These are phyloP conservation scores for Tetraneura akinire DNA, from an alignment of 1,140 invertebrate genomes.

Conservation along the genomic window DNA sequence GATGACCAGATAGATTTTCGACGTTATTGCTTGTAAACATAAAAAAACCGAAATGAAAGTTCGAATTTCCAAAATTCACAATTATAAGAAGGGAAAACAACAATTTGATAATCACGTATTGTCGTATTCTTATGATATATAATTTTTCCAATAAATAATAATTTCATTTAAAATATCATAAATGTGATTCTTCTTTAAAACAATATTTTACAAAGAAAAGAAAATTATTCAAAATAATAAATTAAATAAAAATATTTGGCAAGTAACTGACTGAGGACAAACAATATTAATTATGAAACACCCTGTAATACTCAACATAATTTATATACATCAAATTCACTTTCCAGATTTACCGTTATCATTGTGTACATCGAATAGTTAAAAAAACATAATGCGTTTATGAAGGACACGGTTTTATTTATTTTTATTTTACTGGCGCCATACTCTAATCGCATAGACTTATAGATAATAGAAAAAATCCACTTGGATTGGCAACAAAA, in stretches of 20 bases:
- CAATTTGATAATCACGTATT: too few relatives aligned
- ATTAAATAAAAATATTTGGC: neutral
- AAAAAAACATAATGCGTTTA: neutral
- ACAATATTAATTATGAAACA: neutral
- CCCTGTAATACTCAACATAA: neutral
- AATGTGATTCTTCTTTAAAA: too few relatives aligned
- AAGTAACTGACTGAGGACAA: too few relatives aligned
- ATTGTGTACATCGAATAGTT: neutral
- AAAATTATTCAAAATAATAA: too few relatives aligned
- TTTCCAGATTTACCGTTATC: neutral
- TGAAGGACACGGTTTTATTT: constrained; percentile 16
- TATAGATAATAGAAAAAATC: constrained; percentile 31
- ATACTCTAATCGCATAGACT: constrained; percentile 10
- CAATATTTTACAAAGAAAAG: too few relatives aligned
- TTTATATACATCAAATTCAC: neutral
- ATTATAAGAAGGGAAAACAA: too few relatives aligned
- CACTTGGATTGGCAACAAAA: constrained; percentile 24
- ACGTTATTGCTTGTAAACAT: neutral
- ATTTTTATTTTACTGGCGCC: constrained; percentile 32
- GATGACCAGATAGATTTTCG: too few relatives aligned
- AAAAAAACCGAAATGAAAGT: neutral
- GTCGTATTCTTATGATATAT: too few relatives aligned
- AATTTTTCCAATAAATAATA: too few relatives aligned
- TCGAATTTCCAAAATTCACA: neutral
- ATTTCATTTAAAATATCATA: too few relatives aligned